A percentile compares a stretch with the other conserved stretches of the same genome.
These are phyloP conservation scores for Polymixis flavicincta DNA, from an alignment of 2,888 invertebrate species.

Conservation along the genomic window DNA sequence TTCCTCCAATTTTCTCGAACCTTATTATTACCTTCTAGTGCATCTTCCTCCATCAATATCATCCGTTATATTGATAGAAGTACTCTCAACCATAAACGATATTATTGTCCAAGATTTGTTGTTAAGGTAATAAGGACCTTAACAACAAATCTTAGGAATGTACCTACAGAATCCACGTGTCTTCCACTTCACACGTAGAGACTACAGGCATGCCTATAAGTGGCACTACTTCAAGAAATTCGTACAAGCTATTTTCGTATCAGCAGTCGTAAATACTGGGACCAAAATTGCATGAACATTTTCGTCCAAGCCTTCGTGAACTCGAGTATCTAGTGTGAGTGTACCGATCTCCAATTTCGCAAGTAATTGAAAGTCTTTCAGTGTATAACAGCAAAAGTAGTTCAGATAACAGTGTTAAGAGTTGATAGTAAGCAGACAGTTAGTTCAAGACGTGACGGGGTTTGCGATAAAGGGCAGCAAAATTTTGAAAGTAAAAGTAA, in stretches of 20 bases:
- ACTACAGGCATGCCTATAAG: slow-evolving; percentile 25
- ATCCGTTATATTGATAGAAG: too few species aligned
- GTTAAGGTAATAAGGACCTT: too few species aligned
- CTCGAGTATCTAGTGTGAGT: slow-evolving; percentile 23
- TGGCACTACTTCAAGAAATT: slow-evolving; percentile 13
- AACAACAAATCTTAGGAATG: slow-evolving; percentile 19
- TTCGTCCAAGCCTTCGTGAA: slow-evolving; percentile 5
- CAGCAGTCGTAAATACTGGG: rapidly evolving
- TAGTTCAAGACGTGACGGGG: slow-evolving; percentile 34
- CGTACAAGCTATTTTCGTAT: slow-evolving; percentile 2
- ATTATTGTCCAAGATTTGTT: too few species aligned
- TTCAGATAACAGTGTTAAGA: slow-evolving; percentile 44
- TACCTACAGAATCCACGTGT: slow-evolving; percentile 11
- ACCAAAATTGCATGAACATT: slow-evolving; percentile 23
- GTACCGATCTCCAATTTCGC: slow-evolving; percentile 62
- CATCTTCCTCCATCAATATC: neutral
- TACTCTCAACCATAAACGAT: neutral
- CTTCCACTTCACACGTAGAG: slow-evolving; percentile 25
- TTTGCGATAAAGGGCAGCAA: slow-evolving; percentile 5
- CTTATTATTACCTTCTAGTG: neutral
- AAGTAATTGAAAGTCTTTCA: slow-evolving; percentile 63
- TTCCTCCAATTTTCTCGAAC: neutral
- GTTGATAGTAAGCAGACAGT: slow-evolving; percentile 21
- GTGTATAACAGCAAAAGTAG: slow-evolving; percentile 34
- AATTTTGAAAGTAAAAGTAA: slow-evolving; percentile 2